Conservation (phyloP, 2,113 vertebrate genomes). For the Cynoglossus semilaevis region DNA sequence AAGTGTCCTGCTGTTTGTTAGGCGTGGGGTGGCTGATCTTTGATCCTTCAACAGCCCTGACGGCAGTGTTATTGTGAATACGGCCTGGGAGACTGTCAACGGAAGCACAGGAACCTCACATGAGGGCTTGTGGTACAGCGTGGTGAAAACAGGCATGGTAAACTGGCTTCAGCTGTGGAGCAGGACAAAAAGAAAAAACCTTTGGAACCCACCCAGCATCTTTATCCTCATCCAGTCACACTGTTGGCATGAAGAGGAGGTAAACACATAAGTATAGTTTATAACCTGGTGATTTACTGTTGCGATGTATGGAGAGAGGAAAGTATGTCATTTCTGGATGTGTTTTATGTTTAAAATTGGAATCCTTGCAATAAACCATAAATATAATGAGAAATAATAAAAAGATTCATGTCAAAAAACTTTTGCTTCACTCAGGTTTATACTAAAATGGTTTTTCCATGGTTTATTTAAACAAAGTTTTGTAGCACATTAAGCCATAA, state of each 20-base stretch:
- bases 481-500: slow-evolving; percentile 39
- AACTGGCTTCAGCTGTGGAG: slow-evolving; percentile 67
- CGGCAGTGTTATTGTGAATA: slow-evolving; percentile 62
- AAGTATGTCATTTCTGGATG: slow-evolving; percentile 6
- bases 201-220: slow-evolving; percentile 58
- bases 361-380: slow-evolving; percentile 14
- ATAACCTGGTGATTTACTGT: slow-evolving; percentile 45
- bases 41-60: slow-evolving; percentile 63
- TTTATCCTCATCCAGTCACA: slow-evolving; percentile 39
- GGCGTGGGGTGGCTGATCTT: slow-evolving; percentile 65
- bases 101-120: slow-evolving; percentile 65
- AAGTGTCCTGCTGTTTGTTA: slow-evolving; percentile 72
- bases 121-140: slow-evolving; percentile 54
- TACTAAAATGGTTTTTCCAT: slow-evolving; percentile 25
- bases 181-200: slow-evolving; percentile 26
- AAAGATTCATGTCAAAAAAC: slow-evolving; percentile 19
- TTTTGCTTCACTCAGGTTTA: slow-evolving; percentile 20
- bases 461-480: slow-evolving; percentile 32
- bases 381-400: slow-evolving; percentile 9
- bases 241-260: slow-evolving; percentile 53
- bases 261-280: slow-evolving; percentile 49
- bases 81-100: slow-evolving; percentile 43
- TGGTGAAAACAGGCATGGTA: slow-evolving; percentile 60
- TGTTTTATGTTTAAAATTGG: slow-evolving; percentile 28
- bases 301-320: slow-evolving; percentile 8